Percentiles rank a stretch among this genome's conserved stretches.
phyloP scores from a whole-genome alignment of 1,140 invertebrate species.

The Drosophila carrolli region DNA sequence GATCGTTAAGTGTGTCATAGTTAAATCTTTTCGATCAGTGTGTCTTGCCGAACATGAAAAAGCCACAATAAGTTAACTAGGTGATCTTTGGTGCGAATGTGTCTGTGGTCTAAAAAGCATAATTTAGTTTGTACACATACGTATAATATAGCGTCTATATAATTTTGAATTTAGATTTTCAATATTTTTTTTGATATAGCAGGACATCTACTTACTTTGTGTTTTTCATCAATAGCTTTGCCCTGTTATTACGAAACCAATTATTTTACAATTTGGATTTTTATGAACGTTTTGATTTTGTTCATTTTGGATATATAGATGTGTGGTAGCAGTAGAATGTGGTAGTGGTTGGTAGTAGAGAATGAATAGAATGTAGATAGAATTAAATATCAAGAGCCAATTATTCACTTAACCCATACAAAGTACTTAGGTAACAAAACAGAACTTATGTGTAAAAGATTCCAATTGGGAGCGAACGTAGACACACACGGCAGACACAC shows the following conservation, averaged over 20 bases:
- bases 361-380: slow-evolving; percentile 61
- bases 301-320: slow-evolving; percentile 30
- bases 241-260: slow-evolving; percentile 77
- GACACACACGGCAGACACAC: slow-evolving; percentile 70
- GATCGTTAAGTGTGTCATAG: slow-evolving; percentile 36
- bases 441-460: slow-evolving; percentile 25
- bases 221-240: slow-evolving; percentile 83
- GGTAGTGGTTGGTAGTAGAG: slow-evolving; percentile 63
- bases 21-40: slow-evolving; percentile 40
- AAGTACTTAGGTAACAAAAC: slow-evolving; percentile 36
- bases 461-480: slow-evolving; percentile 67
- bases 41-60: slow-evolving; percentile 34
- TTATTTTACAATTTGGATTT: slow-evolving; percentile 54
- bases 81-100: slow-evolving; percentile 45
- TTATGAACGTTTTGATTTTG: slow-evolving; percentile 31
- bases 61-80: slow-evolving; percentile 41
- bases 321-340: slow-evolving; percentile 48
- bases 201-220: slow-evolving; percentile 79
- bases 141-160: slow-evolving; percentile 39
- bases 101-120: slow-evolving; percentile 58
- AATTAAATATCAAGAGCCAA: slow-evolving; percentile 66
- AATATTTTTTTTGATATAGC: slow-evolving; percentile 35
- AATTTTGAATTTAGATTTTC: slow-evolving; percentile 47
- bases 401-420: slow-evolving; percentile 62
- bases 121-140: slow-evolving; percentile 54